Conservation (phyloP, 2,888 invertebrate genomes). For the Neria commutata region DNA sequence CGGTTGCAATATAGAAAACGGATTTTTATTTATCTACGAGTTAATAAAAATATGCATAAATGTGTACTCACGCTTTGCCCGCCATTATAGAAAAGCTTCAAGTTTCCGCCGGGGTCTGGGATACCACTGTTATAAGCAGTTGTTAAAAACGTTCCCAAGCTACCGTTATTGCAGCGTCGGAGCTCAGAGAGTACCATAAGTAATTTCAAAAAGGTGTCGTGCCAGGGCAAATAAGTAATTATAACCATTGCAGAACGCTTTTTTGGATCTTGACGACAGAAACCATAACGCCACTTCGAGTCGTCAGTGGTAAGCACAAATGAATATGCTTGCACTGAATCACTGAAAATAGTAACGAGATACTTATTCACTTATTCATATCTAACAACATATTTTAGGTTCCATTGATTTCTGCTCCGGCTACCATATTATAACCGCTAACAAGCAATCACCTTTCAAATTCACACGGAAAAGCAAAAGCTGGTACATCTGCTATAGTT, state of each 20-base stretch:
- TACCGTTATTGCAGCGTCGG: constrained; percentile 48
- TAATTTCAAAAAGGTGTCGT: constrained; percentile 81
- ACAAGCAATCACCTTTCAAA: constrained; percentile 73
- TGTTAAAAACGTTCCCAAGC: constrained; percentile 66
- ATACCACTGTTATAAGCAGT: constrained; percentile 72
- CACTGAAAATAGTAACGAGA: constrained; percentile 63
- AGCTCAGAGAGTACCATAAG: constrained; percentile 55
- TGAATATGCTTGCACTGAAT: constrained; percentile 90
- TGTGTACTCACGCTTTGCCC: constrained; percentile 67
- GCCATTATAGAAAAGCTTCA: constrained; percentile 68
- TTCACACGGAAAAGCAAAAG: constrained; percentile 89
- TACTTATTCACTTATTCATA: background rate
- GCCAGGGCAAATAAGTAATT: constrained; percentile 93
- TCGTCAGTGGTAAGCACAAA: constrained; percentile 95
- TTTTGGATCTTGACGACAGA: constrained; percentile 93
- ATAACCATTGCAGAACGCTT: constrained; percentile 84
- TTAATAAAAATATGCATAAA: constrained; percentile 21
- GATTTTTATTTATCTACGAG: background rate
- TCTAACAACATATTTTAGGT: background rate
- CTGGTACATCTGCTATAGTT: constrained; percentile 83
- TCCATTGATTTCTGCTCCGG: background rate
- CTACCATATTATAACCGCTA: background rate
- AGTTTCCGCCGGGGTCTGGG: constrained; percentile 71
- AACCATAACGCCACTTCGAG: constrained; percentile 97
- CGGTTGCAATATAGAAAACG: background rate